Base-by-base conservation (phyloP, 2,113 vertebrate species). In the Brachyhypopomus gauderio region DNA sequence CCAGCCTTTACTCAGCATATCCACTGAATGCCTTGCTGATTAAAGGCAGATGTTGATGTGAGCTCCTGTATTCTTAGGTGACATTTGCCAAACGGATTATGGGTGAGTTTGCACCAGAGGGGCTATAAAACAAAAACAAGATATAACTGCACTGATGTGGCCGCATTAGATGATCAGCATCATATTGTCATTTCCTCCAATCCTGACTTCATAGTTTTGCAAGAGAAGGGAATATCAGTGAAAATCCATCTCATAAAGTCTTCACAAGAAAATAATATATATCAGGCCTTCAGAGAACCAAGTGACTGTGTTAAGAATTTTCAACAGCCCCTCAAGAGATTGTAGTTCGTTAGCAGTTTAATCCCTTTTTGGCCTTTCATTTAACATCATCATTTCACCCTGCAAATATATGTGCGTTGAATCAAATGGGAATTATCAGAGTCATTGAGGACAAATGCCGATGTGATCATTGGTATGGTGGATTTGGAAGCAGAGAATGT, bases 321-420 rank as follows among this genome's bases (percentile, higher is more conserved):
- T 45, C 64, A 63, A 73, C 23, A 66, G 17, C 19, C 67, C 58
- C 34, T 70, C 17, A 60, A 70, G 60, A 60, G 77, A 72, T 52
- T 27, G 30, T 62, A 69, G 38, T 75, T 60, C 79, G 59, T 75
- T 83, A 73, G 59, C 56, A 41, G 62, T 76, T 27, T 70, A 82
- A 82, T 27, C 27, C 14, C 38, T 71, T 75, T 23, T 75, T 58
- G 38, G 36, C 64, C 25, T 72, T 73, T 80, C 20, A 52, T 62
- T 78, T 77, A 8, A 25, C 23, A 45, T 20, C 6, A 66, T 77
- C 72, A 67, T 69, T 41, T 19, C 48, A 9, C 56, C 78, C 38
- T 73, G 56, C 64, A 55, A 30, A 67, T 8, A 17, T 20, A 30
- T 23, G 7, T 8, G 3, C 20, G 4, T 56, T 9, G 56, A 55